Percentiles rank a stretch among this genome's conserved stretches.
Evolutionary conservation across 1,140 invertebrate genomes (phyloP).

Genomic region (Zelostemma sp.): DNA sequence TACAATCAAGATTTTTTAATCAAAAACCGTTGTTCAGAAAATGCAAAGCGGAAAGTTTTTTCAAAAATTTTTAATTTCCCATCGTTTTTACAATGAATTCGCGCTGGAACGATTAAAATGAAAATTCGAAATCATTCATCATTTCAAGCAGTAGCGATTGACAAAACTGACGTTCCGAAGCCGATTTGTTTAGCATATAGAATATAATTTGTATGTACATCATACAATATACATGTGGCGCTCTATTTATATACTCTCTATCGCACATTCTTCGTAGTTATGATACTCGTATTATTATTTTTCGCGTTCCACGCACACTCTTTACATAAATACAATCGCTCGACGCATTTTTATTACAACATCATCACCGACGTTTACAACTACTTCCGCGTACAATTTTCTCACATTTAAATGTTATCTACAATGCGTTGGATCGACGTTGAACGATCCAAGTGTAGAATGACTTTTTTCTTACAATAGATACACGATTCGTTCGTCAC

Average conservation of each 20-base stretch:
- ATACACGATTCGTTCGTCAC: conserved; percentile 23
- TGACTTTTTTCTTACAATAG: conserved; percentile 38
- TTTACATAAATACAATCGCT: conserved; percentile 30
- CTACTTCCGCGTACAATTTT: not conserved
- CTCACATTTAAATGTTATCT: conserved; percentile 32
- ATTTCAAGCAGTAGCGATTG: conserved; percentile 37
- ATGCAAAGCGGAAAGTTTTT: too few relatives aligned
- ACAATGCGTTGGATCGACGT: conserved; percentile 35
- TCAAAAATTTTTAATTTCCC: not conserved
- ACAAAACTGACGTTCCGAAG: conserved; percentile 35
- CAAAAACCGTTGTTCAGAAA: not conserved
- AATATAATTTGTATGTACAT: conserved; percentile 42
- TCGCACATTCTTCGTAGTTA: not conserved
- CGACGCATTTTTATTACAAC: conserved; percentile 15
- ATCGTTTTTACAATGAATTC: conserved; percentile 2
- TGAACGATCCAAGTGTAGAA: conserved; percentile 24
- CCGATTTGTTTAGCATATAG: conserved; percentile 41
- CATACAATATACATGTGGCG: conserved; percentile 32
- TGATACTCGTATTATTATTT: conserved; percentile 15
- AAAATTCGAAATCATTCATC: conserved; percentile 8
- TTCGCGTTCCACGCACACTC: conserved; percentile 25
- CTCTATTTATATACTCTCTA: conserved; percentile 30
- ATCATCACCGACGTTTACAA: not conserved
- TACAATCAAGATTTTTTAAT: not conserved
- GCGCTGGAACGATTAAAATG: not conserved